Percentiles rank a stretch among this genome's conserved stretches.
These are phyloP conservation scores for Prosopocoilus inquinatus DNA, from an alignment of 2,888 invertebrate species.

Conservation along the genomic window DNA sequence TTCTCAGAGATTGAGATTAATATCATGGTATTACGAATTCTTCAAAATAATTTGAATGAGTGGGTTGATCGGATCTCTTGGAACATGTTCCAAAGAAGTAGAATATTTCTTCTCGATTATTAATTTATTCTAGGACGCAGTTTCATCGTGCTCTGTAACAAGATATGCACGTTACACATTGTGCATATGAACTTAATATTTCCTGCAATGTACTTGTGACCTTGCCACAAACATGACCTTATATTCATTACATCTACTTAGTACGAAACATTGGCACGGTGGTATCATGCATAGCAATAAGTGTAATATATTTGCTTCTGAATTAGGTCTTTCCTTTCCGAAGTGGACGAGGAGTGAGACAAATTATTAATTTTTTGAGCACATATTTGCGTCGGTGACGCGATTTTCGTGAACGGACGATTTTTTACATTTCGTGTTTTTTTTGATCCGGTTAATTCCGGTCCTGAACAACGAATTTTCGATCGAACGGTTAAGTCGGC, in stretches of 20 bases:
- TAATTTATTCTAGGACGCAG: neutral
- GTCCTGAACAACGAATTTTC: too few relatives aligned
- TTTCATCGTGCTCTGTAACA: neutral
- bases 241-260: neutral
- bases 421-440: too few relatives aligned
- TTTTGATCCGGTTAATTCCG: too few relatives aligned
- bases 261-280: neutral
- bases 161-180: neutral
- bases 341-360: too few relatives aligned
- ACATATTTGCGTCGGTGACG: too few relatives aligned
- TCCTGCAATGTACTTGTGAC: neutral
- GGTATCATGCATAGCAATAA: neutral
- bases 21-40: too few relatives aligned
- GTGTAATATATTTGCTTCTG: neutral
- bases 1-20: too few relatives aligned
- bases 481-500: too few relatives aligned
- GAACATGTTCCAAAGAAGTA: neutral
- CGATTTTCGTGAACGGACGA: too few relatives aligned
- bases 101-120: neutral
- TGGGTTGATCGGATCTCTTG: too few relatives aligned
- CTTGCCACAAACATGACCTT: neutral
- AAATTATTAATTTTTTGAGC: too few relatives aligned
- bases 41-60: too few relatives aligned
- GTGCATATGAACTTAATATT: neutral
- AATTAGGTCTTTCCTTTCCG: neutral